Percentiles rank a stretch among this genome's conserved stretches.
phyloP scores from a whole-genome alignment of 35 echinoderm and acorn worm species.

The Ptychodera flava region DNA sequence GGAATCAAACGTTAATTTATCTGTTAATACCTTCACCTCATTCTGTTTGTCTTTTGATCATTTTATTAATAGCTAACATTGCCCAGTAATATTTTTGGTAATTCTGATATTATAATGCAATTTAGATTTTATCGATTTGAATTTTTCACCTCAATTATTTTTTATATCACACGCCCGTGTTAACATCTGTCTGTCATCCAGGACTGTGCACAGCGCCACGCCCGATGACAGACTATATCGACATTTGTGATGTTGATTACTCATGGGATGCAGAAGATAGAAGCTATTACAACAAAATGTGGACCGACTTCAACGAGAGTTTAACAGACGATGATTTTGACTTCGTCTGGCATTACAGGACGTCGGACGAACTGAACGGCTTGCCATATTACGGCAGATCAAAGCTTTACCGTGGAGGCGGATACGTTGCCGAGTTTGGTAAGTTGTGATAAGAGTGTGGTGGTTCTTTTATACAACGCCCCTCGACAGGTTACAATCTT shows the following conservation, averaged over 20 bases:
- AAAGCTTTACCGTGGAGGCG: constrained; percentile 66
- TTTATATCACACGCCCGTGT: too few relatives aligned
- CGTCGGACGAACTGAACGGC: constrained; percentile 46
- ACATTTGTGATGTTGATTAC: constrained; percentile 52
- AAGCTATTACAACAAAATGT: constrained; percentile 34
- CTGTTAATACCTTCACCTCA: too few relatives aligned
- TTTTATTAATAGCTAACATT: too few relatives aligned
- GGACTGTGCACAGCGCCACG: constrained; percentile 33
- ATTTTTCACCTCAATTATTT: too few relatives aligned
- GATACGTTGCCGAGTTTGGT: constrained; percentile 51
- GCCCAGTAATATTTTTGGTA: too few relatives aligned
- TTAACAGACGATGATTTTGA: not conserved
- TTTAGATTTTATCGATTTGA: too few relatives aligned
- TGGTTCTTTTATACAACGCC: too few relatives aligned
- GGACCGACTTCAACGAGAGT: constrained; percentile 49
- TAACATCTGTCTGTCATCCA: too few relatives aligned
- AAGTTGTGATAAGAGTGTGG: not conserved
- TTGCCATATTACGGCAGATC: constrained; percentile 67
- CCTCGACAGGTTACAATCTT: too few relatives aligned
- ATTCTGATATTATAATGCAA: too few relatives aligned
- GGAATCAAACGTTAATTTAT: too few relatives aligned
- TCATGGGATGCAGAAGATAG: constrained; percentile 36
- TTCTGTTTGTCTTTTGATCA: too few relatives aligned
- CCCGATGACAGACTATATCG: constrained; percentile 25
- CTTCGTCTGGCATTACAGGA: constrained; percentile 51